Conservation (phyloP, 1,140 invertebrate genomes). For the Lordiphosa clarofinis region DNA sequence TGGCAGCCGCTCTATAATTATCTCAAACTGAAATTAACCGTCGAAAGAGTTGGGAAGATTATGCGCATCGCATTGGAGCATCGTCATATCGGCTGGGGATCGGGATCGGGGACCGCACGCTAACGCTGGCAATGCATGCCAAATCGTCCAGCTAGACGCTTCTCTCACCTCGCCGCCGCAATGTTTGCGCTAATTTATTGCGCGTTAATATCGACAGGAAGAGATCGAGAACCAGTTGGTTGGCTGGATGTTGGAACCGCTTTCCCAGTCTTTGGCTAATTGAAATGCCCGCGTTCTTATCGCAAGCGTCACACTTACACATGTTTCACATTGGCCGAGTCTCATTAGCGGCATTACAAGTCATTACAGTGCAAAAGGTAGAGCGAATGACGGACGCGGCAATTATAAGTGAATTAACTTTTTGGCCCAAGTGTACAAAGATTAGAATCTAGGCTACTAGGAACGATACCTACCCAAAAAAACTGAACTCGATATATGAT, state of each 20-base stretch:
- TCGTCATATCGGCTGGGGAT: constrained; percentile 21
- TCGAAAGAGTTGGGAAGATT: constrained; percentile 76
- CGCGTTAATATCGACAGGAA: constrained; percentile 77
- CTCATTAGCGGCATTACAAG: constrained; percentile 79
- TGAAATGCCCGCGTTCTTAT: constrained; percentile 65
- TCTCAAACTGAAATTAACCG: constrained; percentile 79
- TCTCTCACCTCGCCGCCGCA: constrained; percentile 53
- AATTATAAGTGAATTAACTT: constrained; percentile 80
- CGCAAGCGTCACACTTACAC: constrained; percentile 62
- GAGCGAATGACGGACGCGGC: constrained; percentile 36
- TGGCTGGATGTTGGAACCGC: neutral
- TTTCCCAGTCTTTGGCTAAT: constrained; percentile 32
- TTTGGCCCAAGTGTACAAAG: constrained; percentile 54
- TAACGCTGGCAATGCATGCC: constrained; percentile 29
- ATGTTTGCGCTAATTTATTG: constrained; percentile 76
- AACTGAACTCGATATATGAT: constrained; percentile 56
- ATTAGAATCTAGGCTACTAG: constrained; percentile 52
- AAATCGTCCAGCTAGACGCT: constrained; percentile 37
- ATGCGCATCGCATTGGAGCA: constrained; percentile 52
- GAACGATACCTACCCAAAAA: constrained; percentile 6
- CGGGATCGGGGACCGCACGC: constrained; percentile 18
- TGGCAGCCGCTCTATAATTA: constrained; percentile 78
- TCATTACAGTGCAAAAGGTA: constrained; percentile 61
- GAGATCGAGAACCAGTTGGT: constrained; percentile 32
- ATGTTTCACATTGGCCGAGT: constrained; percentile 26